Base-by-base conservation (phyloP, 1,140 invertebrate species). In the Zophobas atratus region DNA sequence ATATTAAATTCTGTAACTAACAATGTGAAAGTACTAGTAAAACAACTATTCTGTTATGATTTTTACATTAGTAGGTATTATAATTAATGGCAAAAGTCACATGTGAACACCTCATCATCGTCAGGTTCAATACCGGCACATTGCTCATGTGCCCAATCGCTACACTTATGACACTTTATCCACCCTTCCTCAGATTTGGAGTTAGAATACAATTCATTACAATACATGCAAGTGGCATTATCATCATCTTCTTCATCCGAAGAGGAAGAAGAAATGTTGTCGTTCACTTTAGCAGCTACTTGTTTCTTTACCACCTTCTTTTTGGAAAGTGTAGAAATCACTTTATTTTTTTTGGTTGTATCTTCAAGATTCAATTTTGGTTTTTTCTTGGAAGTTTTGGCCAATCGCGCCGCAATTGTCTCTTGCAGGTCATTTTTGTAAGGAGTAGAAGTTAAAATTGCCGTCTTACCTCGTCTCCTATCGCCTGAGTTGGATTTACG, bases 391-490 rank as follows among this genome's bases (percentile, higher is more conserved):
- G n/a, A 32, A 5, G 3, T 56, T 35, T 56, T 56, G 20, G 20
- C 20, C 20, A 20, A 20, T 20, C 20, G 20, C 20, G 20, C 20
- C 20, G 4, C 20, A 56, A 56, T 5, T 5, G 60, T 5, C 4
- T 83, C 63, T 73, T 81, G 77, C 33, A 82, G 74, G 56, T 85
- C 82, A 38, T 78, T 80, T 78, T 83, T 80, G 60, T 84, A 83
- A 39, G 82, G 80, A 48, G 82, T 78, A 78, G 80, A 81, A 77
- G 84, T 84, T 49, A 85, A 48, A 33, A 85, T 77, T 55, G 56
- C 82, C 49, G 83, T 84, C 83, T 85, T 85, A 55, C 82, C 81
- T 81, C 80, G 55, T 51, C 43, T 76, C 75, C 39, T 67, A 36
- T 33, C 38, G 8, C 6, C 38, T 20, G 36, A 32, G 34, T 70